Percentiles rank a stretch among this genome's conserved stretches.
phyloP scores from a whole-genome alignment of 2,888 invertebrate genomes.

The Himalopsyche tibetana region DNA sequence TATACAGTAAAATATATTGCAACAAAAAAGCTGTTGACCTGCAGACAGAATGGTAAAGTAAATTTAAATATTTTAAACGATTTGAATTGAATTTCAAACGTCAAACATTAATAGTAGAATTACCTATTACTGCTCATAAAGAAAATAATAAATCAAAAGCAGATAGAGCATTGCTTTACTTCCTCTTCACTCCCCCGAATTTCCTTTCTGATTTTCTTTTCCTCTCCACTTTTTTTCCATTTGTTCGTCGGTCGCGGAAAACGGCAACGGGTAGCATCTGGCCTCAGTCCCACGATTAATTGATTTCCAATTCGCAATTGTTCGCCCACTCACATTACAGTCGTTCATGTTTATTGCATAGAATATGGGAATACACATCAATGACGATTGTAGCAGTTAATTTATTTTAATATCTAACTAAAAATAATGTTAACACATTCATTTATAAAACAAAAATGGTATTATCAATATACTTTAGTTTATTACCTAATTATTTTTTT shows the following conservation, averaged over 20 bases:
- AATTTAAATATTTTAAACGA: too few relatives aligned
- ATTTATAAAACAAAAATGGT: neutral
- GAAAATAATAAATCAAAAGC: slow-evolving; percentile 7
- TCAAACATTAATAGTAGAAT: too few relatives aligned
- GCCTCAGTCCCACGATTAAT: slow-evolving; percentile 57
- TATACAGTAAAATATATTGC: too few relatives aligned
- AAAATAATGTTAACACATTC: slow-evolving; percentile 34
- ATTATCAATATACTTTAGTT: too few relatives aligned
- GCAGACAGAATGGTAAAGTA: too few relatives aligned
- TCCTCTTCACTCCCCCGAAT: neutral
- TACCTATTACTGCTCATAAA: neutral
- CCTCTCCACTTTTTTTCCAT: neutral
- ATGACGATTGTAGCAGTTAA: neutral
- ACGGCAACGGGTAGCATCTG: slow-evolving; percentile 29
- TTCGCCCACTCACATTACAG: slow-evolving; percentile 47
- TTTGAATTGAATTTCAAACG: too few relatives aligned
- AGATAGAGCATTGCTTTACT: neutral
- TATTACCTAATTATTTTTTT: too few relatives aligned
- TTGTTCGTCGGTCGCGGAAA: slow-evolving; percentile 6
- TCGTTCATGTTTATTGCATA: slow-evolving; percentile 51
- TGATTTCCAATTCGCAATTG: slow-evolving; percentile 62
- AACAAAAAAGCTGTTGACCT: too few relatives aligned
- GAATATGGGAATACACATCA: slow-evolving; percentile 48
- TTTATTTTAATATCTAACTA: slow-evolving; percentile 38
- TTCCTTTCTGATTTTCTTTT: slow-evolving; percentile 8